phyloP scores from a whole-genome alignment of 1,140 invertebrate genomes.

The Drosophila mauritiana region DNA sequence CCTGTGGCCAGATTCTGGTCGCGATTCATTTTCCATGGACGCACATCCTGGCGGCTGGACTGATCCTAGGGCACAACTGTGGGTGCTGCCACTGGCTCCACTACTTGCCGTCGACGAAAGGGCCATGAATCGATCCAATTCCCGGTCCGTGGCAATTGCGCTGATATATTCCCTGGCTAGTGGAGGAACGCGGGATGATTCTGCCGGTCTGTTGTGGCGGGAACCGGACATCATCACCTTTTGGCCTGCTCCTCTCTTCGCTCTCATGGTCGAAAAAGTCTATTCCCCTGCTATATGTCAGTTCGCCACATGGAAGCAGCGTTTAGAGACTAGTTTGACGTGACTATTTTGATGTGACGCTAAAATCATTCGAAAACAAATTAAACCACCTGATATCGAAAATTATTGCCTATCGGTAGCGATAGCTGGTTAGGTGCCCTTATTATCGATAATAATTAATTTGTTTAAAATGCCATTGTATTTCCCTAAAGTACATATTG shows the following conservation, averaged over 20 bases:
- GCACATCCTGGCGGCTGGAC: background rate
- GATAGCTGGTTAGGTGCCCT: too few relatives aligned
- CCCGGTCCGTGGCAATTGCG: conserved; percentile 42
- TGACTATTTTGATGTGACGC: too few relatives aligned
- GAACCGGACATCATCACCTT: background rate
- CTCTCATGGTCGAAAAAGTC: too few relatives aligned
- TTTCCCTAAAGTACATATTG: too few relatives aligned
- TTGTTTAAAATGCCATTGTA: too few relatives aligned
- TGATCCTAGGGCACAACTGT: conserved; percentile 24
- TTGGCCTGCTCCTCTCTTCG: background rate
- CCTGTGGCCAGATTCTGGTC: background rate
- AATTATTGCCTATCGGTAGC: too few relatives aligned
- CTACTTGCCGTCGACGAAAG: conserved; percentile 46
- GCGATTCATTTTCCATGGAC: background rate
- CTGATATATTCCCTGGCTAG: conserved; percentile 42
- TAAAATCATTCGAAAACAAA: too few relatives aligned
- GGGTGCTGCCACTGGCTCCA: conserved; percentile 28
- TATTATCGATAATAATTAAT: too few relatives aligned
- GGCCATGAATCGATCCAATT: conserved; percentile 52
- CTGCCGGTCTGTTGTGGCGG: conserved; percentile 16
- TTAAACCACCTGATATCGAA: too few relatives aligned
- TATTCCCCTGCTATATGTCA: background rate
- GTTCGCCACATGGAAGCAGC: background rate
- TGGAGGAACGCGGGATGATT: conserved; percentile 40
- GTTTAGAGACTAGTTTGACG: background rate